These are phyloP conservation scores for Tetraodon nigroviridis DNA, from an alignment of 2,113 vertebrate species.

Conservation along the genomic window DNA sequence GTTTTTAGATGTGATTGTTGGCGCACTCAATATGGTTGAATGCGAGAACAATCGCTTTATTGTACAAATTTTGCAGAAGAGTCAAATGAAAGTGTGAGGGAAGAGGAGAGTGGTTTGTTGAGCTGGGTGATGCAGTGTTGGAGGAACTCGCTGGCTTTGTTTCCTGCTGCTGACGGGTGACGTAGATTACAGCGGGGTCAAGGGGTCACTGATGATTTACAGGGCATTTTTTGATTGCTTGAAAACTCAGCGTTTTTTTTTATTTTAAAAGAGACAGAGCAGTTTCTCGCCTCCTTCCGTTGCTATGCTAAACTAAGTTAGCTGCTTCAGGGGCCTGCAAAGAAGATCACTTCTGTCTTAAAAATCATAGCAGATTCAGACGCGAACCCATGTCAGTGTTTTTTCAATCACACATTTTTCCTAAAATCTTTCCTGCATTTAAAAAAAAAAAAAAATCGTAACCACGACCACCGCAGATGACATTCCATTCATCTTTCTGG, in stretches of 20 bases:
- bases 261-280: not conserved
- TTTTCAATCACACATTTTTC: no score
- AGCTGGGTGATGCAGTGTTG: slow-evolving; percentile 6
- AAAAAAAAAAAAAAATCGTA: no score
- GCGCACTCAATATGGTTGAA: slow-evolving; percentile 28
- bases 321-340: not conserved
- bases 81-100: slow-evolving; percentile 22
- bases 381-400: no score
- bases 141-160: slow-evolving; percentile 5
- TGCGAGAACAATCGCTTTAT: slow-evolving; percentile 28
- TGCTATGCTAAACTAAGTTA: not conserved
- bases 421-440: not conserved
- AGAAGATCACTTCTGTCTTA: no score
- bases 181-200: slow-evolving; percentile 28
- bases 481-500: not conserved
- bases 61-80: slow-evolving; percentile 25
- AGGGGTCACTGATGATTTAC: slow-evolving; percentile 15
- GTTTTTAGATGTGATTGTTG: not conserved
- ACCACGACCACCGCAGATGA: not conserved
- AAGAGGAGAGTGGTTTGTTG: slow-evolving; percentile 23
- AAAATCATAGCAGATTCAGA: no score
- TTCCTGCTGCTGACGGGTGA: slow-evolving; percentile 27
- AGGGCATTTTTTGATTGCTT: not conserved
- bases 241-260: not conserved
- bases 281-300: no score